phyloP scores from a whole-genome alignment of 1,140 invertebrate species.

The Hylyphantes graminicola region DNA sequence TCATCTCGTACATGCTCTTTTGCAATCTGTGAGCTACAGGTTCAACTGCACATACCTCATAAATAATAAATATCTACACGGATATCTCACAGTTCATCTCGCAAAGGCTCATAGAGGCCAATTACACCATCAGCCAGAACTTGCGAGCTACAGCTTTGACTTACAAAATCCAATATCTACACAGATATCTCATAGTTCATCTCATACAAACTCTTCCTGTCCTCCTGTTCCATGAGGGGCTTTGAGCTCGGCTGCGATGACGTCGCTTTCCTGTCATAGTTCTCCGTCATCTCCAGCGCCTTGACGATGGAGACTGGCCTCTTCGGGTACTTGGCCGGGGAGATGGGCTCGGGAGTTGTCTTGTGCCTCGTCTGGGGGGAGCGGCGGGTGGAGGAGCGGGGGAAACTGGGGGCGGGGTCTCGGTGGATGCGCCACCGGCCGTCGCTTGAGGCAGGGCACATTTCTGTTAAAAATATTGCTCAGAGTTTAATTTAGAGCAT shows the following conservation, averaged over 20 bases:
- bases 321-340: slow-evolving; percentile 52
- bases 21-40: no score
- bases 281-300: slow-evolving; percentile 88
- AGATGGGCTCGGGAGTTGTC: slow-evolving; percentile 61
- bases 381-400: slow-evolving; percentile 2
- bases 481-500: no score
- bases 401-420: slow-evolving; percentile 62
- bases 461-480: slow-evolving; percentile 75
- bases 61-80: slow-evolving; percentile 69
- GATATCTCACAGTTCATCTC: slow-evolving; percentile 97
- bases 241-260: slow-evolving; percentile 49
- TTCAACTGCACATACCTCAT: no score
- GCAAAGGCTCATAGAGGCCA: slow-evolving; percentile 86
- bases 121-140: slow-evolving; percentile 66
- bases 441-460: slow-evolving; percentile 75
- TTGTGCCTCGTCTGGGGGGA: slow-evolving; percentile 58
- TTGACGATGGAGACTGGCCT: slow-evolving; percentile 92
- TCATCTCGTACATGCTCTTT: slow-evolving; percentile 73
- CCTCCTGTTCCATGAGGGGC: slow-evolving; percentile 69
- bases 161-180: no score
- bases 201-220: slow-evolving; percentile 84
- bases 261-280: slow-evolving; percentile 64
- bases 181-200: no score
- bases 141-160: no score
- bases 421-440: slow-evolving; percentile 66